These are phyloP conservation scores for Sebastes aleutianus DNA, from an alignment of 2,797 vertebrate genomes.

Conservation along the genomic window DNA sequence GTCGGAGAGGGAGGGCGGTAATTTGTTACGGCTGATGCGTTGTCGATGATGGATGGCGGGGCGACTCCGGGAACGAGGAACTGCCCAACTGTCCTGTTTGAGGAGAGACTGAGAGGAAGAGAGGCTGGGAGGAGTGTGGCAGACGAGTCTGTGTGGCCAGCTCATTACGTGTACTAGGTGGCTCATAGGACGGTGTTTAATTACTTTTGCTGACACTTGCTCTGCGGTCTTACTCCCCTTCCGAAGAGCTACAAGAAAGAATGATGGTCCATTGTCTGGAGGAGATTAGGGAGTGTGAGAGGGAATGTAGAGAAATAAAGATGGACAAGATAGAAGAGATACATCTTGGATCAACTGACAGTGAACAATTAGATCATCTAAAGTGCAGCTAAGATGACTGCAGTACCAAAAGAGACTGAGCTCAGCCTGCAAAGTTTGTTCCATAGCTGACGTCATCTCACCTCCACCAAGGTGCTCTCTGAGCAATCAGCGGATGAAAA, in stretches of 20 bases:
- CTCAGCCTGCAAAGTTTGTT: slow-evolving; percentile 33
- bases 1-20: slow-evolving; percentile 11
- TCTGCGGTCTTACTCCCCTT: slow-evolving; percentile 21
- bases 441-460: slow-evolving; percentile 48
- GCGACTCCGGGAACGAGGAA: slow-evolving; percentile 6
- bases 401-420: slow-evolving; percentile 10
- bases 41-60: slow-evolving; percentile 46
- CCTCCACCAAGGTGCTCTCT: slow-evolving; percentile 67
- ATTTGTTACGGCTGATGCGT: slow-evolving; percentile 43
- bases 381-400: neutral
- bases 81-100: slow-evolving; percentile 32
- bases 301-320: slow-evolving; percentile 13
- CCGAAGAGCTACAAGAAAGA: slow-evolving; percentile 27
- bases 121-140: neutral
- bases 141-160: neutral
- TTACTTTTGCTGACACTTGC: slow-evolving; percentile 51
- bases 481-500: slow-evolving; percentile 29
- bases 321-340: slow-evolving; percentile 16
- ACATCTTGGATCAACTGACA: slow-evolving; percentile 25
- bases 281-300: slow-evolving; percentile 31
- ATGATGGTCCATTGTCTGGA: slow-evolving; percentile 33
- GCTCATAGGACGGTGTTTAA: slow-evolving; percentile 48
- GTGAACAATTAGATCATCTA: neutral
- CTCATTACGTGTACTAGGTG: slow-evolving; percentile 15
- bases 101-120: slow-evolving; percentile 17